phyloP scores from a whole-genome alignment of 2,797 vertebrate genomes.

The Garrulus glandarius region DNA sequence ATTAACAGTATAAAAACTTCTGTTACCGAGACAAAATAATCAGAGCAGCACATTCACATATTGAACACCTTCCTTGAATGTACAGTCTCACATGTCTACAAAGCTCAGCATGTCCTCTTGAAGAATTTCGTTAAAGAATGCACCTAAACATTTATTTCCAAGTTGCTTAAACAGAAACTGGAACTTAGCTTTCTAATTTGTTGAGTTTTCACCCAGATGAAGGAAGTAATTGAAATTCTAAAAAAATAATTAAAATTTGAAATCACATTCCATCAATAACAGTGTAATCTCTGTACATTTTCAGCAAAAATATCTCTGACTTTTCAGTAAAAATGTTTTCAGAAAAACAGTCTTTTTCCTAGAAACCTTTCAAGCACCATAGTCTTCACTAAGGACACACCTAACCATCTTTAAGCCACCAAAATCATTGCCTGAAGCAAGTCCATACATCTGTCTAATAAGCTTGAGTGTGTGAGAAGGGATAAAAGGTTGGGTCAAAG shows the following conservation, averaged over 20 bases:
- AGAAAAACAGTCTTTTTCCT: background rate
- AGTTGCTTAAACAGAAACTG: background rate
- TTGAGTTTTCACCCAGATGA: background rate
- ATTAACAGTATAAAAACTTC: background rate
- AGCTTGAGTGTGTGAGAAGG: background rate
- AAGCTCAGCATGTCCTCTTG: background rate
- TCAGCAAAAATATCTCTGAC: background rate
- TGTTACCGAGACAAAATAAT: background rate
- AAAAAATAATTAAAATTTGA: background rate
- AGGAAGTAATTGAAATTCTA: background rate
- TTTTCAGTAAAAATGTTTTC: background rate
- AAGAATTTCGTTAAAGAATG: background rate
- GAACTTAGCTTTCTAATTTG: background rate
- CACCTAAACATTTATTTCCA: background rate
- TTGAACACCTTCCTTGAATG: background rate
- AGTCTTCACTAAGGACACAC: background rate
- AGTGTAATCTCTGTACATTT: background rate
- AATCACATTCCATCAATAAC: background rate
- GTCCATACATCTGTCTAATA: background rate
- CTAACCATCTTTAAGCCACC: background rate
- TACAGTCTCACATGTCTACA: background rate
- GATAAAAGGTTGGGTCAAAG: background rate
- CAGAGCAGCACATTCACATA: background rate
- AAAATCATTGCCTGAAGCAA: background rate
- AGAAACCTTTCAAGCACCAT: background rate